phyloP scores from a whole-genome alignment of 2,113 vertebrate genomes.

The Myanophis thanlyinensis region DNA sequence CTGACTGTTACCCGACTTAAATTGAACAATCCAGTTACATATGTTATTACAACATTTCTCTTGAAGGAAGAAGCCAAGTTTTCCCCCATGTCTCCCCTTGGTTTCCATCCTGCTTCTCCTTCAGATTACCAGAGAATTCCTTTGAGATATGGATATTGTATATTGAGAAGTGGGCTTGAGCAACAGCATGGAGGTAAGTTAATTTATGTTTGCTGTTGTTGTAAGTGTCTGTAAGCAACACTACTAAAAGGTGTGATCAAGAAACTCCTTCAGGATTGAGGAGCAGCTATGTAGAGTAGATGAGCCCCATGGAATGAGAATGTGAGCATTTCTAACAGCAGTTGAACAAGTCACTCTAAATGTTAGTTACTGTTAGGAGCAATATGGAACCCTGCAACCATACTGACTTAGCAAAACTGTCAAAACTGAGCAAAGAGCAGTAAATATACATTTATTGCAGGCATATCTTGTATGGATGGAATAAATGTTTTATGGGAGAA shows the following conservation, averaged over 20 bases:
- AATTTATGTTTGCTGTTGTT: neutral
- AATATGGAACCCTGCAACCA: neutral
- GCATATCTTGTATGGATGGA: neutral
- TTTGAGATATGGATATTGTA: slow-evolving; percentile 72
- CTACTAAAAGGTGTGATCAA: neutral
- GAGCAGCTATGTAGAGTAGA: neutral
- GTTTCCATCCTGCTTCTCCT: slow-evolving; percentile 83
- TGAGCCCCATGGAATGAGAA: neutral
- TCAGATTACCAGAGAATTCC: slow-evolving; percentile 75
- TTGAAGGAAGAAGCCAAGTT: slow-evolving; percentile 82
- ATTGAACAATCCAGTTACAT: slow-evolving; percentile 29
- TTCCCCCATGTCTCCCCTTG: slow-evolving; percentile 75
- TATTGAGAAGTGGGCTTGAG: slow-evolving; percentile 78
- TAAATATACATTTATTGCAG: neutral
- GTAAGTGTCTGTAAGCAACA: neutral
- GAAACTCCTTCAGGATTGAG: neutral
- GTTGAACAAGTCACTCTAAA: neutral
- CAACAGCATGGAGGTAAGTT: slow-evolving; percentile 72
- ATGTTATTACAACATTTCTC: slow-evolving; percentile 54
- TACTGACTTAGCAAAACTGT: neutral
- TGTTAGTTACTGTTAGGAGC: neutral
- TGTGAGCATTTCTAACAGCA: neutral
- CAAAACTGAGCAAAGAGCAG: neutral
- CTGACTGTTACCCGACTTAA: neutral
- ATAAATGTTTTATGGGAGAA: neutral